These are phyloP conservation scores for Ascaphus truei DNA, from an alignment of 2,113 vertebrate genomes.

Conservation along the genomic window DNA sequence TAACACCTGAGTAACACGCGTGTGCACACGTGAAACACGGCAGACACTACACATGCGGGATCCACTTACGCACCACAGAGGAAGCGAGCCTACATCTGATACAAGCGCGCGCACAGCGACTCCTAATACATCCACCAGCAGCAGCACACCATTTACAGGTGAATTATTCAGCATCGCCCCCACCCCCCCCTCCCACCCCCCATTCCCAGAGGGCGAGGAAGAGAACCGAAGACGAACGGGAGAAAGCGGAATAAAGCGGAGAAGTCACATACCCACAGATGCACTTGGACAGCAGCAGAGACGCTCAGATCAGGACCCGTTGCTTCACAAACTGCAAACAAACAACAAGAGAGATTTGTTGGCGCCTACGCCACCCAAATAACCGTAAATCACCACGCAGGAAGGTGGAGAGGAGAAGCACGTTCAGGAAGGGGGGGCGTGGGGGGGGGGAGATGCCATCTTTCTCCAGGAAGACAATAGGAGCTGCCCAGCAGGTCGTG, in stretches of 20 bases:
- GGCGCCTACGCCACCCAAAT: rapidly evolving
- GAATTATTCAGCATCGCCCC: neutral
- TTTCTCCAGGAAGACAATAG: conserved; percentile 38
- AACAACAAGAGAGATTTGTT: neutral
- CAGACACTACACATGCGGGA: too few relatives aligned
- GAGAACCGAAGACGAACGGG: neutral
- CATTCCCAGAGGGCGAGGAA: neutral
- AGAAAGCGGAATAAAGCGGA: neutral
- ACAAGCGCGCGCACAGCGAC: too few relatives aligned
- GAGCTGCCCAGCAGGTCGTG: neutral
- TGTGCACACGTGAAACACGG: too few relatives aligned
- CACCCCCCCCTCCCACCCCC: too few relatives aligned
- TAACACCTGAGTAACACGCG: too few relatives aligned
- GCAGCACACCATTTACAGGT: neutral
- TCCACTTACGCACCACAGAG: too few relatives aligned
- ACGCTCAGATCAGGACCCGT: neutral
- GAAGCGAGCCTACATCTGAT: neutral
- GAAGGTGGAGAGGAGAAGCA: neutral
- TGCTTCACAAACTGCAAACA: neutral
- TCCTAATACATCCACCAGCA: neutral
- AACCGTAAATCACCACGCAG: neutral
- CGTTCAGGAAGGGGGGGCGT: neutral
- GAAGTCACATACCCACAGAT: neutral
- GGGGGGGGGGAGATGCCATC: neutral
- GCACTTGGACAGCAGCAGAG: neutral